Conservation (phyloP, 2,888 invertebrate species). For the Salticus scenicus region DNA sequence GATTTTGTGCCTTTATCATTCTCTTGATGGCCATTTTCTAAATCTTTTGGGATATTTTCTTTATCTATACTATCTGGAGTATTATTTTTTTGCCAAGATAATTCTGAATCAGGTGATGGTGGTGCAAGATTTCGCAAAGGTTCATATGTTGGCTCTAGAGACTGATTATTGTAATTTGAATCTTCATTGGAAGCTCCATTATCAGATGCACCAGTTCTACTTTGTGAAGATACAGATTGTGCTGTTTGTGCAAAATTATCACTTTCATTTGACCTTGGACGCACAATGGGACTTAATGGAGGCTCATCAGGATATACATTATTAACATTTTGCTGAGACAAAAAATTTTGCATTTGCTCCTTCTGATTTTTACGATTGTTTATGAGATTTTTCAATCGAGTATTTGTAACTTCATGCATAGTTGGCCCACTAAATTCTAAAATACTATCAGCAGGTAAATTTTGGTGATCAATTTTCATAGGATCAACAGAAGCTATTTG, state of each 20-base stretch:
- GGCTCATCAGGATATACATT: slow-evolving; percentile 29
- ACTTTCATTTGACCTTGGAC: slow-evolving; percentile 32
- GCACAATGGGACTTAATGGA: slow-evolving; percentile 22
- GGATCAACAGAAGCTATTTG: slow-evolving; percentile 48
- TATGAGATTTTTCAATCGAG: slow-evolving; percentile 71
- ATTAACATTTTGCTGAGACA: slow-evolving; percentile 25
- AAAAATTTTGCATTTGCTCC: slow-evolving; percentile 63
- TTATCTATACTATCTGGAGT: slow-evolving; percentile 21
- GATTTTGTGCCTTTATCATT: slow-evolving; percentile 28
- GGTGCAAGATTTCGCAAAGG: slow-evolving; percentile 48
- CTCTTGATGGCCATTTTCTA: slow-evolving; percentile 21
- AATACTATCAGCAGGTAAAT: slow-evolving; percentile 22
- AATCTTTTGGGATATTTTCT: slow-evolving; percentile 20
- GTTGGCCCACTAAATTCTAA: slow-evolving; percentile 40
- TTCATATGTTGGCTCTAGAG: slow-evolving; percentile 53
- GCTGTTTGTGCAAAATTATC: slow-evolving; percentile 32
- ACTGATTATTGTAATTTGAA: slow-evolving; percentile 5
- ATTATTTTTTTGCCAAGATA: slow-evolving; percentile 35
- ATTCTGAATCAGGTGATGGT: slow-evolving; percentile 45
- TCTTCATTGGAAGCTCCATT: slow-evolving; percentile 33
- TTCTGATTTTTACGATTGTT: slow-evolving; percentile 71
- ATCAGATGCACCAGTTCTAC: slow-evolving; percentile 24
- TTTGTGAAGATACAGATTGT: slow-evolving; percentile 37
- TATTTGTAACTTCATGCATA: slow-evolving; percentile 71
- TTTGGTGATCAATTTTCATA: slow-evolving; percentile 30